A percentile compares a stretch with the other conserved stretches of the same genome.
Conservation (phyloP, 2,888 invertebrate species). For the Drosophila anomelani region DNA sequence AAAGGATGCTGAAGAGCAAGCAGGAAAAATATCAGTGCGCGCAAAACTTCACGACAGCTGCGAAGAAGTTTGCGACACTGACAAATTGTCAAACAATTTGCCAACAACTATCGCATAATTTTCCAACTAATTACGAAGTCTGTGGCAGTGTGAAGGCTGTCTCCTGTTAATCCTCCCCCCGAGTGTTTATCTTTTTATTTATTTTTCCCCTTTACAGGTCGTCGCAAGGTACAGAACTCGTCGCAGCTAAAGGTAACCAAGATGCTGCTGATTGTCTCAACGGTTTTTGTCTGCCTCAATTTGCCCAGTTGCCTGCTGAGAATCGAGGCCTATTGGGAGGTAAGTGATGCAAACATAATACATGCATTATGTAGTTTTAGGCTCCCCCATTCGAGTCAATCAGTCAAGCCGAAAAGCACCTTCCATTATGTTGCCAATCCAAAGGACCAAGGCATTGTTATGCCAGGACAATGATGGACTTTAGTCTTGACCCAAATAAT, state of each 20-base stretch:
- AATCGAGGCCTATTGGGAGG: conserved; percentile 87
- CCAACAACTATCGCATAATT: conserved; percentile 34
- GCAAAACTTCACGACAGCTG: conserved; percentile 24
- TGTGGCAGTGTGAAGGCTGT: conserved; percentile 10
- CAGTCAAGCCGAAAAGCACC: background rate
- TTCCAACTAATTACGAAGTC: conserved; percentile 40
- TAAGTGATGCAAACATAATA: conserved; percentile 80
- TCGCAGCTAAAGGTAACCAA: conserved; percentile 91
- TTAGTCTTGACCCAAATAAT: conserved; percentile 21
- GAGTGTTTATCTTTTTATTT: background rate
- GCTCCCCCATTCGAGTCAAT: background rate
- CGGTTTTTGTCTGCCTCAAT: conserved; percentile 91
- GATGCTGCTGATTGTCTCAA: conserved; percentile 93
- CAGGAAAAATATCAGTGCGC: background rate
- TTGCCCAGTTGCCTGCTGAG: conserved; percentile 91
- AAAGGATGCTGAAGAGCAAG: conserved; percentile 16
- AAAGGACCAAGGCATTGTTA: background rate
- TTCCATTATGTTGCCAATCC: background rate
- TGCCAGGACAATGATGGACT: conserved; percentile 1
- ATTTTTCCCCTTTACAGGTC: conserved; percentile 60
- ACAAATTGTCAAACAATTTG: conserved; percentile 38
- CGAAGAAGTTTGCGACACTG: conserved; percentile 33
- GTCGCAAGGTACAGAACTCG: conserved; percentile 83
- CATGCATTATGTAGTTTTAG: background rate
- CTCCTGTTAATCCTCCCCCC: conserved; percentile 2